Base-by-base conservation (phyloP, 2,888 invertebrate genomes). In the Noctua janthe region DNA sequence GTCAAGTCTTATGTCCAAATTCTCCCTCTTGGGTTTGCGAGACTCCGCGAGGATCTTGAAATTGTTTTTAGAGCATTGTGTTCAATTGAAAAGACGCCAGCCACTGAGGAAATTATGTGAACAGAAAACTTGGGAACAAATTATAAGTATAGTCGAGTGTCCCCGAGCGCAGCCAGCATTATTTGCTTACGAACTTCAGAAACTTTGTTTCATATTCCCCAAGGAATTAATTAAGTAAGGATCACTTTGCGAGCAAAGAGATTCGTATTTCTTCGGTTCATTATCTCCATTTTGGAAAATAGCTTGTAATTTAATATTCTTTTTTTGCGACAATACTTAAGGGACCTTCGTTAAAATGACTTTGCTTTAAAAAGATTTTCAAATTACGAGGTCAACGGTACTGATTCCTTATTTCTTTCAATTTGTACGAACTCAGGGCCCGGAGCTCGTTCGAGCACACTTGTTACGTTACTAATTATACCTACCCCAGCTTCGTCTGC, bases 191-290 rank as follows among this genome's bases (percentile, higher is more conserved):
- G 88, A 91, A 91, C 91, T 92, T 91, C 86, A 90, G 90, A 87
- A 92, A 94, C 91, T 93, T 94, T 94, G 93, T 92, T 89, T 90
- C 89, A 91, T 92, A 92, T 91, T 93, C 92, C 88, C 90, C 85
- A 88, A 87, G 86, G 93, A 93, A 94, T 94, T 94, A 94, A 95
- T 95, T 94, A 94, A 93, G 92, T 91, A 91, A 92, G 93, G 94
- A 94, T 94, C 93, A 94, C 90, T 91, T 90, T 87, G 84, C 87
- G 89, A 89, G 92, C 91, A 92, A 92, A 91, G 91, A 92, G 88
- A 91, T 91, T 91, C 91, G 90, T 92, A 91, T 93, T 94, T 91
- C 89, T 88, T 85, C 82, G 87, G 90, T 91, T 93, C 92, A 92
- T 94, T 93, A 93, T 91, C 87, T 91, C 88, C 82, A 88, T 85